A percentile compares a stretch with the other conserved stretches of the same genome.
These are phyloP conservation scores for Pygmarrhopalites habei DNA, from an alignment of 1,140 invertebrate species.

Conservation along the genomic window DNA sequence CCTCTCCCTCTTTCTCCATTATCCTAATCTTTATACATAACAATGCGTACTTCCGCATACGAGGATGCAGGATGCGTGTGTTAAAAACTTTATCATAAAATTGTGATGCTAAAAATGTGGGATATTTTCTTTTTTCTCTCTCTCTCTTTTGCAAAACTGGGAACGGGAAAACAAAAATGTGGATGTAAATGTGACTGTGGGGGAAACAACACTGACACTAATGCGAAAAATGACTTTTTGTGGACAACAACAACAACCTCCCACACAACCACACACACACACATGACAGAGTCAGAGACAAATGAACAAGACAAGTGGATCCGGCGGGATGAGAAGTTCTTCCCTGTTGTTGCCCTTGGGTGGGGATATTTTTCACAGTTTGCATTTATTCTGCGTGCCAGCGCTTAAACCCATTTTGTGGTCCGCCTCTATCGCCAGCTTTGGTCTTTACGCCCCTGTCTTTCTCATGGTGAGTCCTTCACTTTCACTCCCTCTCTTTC, in stretches of 20 bases:
- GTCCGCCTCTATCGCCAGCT: conserved; percentile 33
- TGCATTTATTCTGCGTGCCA: conserved; percentile 37
- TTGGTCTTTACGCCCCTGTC: conserved; percentile 37
- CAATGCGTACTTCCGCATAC: too few relatives aligned
- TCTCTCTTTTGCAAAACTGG: too few relatives aligned
- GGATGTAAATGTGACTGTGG: too few relatives aligned
- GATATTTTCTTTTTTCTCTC: background rate
- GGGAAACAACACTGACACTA: too few relatives aligned
- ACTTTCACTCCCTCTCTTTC: background rate
- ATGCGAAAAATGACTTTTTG: too few relatives aligned
- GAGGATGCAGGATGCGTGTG: too few relatives aligned
- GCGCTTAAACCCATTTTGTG: conserved; percentile 35
- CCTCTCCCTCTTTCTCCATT: background rate
- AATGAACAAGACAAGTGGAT: background rate
- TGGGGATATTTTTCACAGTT: conserved; percentile 37
- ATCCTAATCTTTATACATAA: too few relatives aligned
- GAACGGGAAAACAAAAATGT: too few relatives aligned
- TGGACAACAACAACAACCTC: too few relatives aligned
- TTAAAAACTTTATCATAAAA: too few relatives aligned
- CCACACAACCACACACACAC: background rate
- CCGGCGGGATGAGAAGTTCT: background rate
- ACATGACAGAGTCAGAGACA: conserved; percentile 20
- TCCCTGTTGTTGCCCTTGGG: conserved; percentile 28
- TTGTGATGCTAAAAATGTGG: background rate
- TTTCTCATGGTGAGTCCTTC: conserved; percentile 37